Conservation (phyloP, 2,888 invertebrate genomes). For the Ischnus inquisitorius region DNA sequence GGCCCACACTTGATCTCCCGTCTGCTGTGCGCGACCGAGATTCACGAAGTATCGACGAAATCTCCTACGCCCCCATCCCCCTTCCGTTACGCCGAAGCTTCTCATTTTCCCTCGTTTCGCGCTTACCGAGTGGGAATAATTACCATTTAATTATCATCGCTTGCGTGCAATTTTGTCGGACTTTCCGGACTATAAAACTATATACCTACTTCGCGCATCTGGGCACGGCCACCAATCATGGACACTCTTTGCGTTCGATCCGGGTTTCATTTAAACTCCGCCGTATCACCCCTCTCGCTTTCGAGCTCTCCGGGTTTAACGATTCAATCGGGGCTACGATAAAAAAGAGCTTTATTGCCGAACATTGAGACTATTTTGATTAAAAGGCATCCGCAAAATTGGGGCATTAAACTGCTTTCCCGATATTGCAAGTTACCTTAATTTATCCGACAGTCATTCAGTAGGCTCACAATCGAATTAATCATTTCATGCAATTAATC, state of each 20-base stretch:
- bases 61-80: not conserved
- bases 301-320: not conserved
- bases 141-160: slow-evolving; percentile 51
- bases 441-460: too few species aligned
- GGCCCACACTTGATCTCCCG: slow-evolving; percentile 8
- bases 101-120: slow-evolving; percentile 3
- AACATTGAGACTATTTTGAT: not conserved
- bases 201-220: slow-evolving; percentile 13
- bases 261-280: not conserved
- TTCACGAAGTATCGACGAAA: slow-evolving; percentile 1
- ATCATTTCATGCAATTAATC: too few species aligned
- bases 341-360: not conserved
- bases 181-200: slow-evolving; percentile 11
- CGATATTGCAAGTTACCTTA: too few species aligned
- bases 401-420: too few species aligned
- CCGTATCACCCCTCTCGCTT: not conserved
- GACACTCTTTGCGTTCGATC: slow-evolving; percentile 1
- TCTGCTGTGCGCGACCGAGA: not conserved
- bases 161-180: not conserved
- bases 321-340: not conserved
- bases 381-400: too few species aligned
- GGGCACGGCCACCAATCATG: not conserved
- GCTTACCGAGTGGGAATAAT: slow-evolving; percentile 48
- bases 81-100: not conserved
- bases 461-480: too few species aligned